phyloP scores from a whole-genome alignment of 1,140 invertebrate species.

The Calliopsis andreniformis region DNA sequence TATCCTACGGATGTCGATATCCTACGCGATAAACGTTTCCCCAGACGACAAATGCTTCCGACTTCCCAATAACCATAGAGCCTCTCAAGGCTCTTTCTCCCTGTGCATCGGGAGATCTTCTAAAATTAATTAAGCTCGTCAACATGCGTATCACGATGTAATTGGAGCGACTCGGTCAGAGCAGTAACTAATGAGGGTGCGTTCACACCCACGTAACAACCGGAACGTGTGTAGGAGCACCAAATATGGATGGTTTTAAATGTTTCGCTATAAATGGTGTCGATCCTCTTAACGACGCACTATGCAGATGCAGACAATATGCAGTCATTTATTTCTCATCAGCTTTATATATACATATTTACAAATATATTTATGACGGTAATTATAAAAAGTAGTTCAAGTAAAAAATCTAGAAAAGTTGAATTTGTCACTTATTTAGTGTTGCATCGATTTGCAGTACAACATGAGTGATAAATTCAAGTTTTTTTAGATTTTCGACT shows the following conservation, averaged over 20 bases:
- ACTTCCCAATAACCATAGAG: neutral
- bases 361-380: neutral
- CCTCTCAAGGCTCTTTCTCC: slow-evolving; percentile 17
- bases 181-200: slow-evolving; percentile 65
- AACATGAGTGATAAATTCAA: no score
- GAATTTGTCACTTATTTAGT: no score
- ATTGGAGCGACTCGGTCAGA: slow-evolving; percentile 69
- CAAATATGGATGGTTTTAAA: slow-evolving; percentile 66
- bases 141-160: slow-evolving; percentile 57
- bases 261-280: slow-evolving; percentile 21
- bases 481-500: no score
- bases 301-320: neutral
- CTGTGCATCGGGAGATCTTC: slow-evolving; percentile 8
- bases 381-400: no score
- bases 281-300: neutral
- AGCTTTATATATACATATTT: neutral
- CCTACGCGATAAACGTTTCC: slow-evolving; percentile 53
- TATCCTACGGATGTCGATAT: slow-evolving; percentile 65
- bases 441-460: no score
- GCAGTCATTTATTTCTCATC: slow-evolving; percentile 2
- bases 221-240: slow-evolving; percentile 45
- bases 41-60: slow-evolving; percentile 10
- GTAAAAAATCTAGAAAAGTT: no score
- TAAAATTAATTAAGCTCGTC: slow-evolving; percentile 56
- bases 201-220: slow-evolving; percentile 65